Evolutionary conservation across 2,113 vertebrate species (phyloP).

Genomic region (Nothocercus nigrocapillus): DNA sequence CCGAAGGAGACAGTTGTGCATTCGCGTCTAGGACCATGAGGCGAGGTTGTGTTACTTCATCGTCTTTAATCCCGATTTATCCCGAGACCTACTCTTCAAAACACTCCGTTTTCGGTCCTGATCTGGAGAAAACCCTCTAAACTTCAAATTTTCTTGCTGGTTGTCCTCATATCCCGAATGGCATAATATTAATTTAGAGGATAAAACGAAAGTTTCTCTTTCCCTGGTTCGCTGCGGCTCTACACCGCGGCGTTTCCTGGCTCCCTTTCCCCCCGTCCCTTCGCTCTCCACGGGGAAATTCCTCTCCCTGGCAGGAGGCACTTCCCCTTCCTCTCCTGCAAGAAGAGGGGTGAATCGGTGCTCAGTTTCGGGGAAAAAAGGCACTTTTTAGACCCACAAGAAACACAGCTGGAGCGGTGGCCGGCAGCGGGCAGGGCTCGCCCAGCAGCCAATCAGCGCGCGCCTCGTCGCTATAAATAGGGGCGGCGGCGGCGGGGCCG

Average conservation of each 20-base stretch:
- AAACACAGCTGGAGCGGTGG: conserved; percentile 73
- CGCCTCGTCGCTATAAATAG: conserved; percentile 74
- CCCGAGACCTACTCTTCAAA: accelerated
- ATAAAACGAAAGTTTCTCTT: conserved; percentile 30
- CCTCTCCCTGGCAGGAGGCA: background rate
- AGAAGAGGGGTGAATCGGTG: background rate
- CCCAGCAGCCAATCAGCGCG: conserved; percentile 72
- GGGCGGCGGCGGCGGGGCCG: accelerated
- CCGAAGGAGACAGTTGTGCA: background rate
- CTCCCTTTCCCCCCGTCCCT: background rate
- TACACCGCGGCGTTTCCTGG: background rate
- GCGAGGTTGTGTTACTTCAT: conserved; percentile 57
- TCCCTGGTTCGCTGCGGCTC: background rate
- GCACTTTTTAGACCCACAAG: conserved; percentile 58
- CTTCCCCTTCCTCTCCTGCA: background rate
- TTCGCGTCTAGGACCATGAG: accelerated
- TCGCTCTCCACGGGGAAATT: background rate
- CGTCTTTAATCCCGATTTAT: background rate
- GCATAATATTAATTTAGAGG: background rate
- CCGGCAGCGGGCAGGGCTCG: background rate
- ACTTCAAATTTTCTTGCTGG: background rate
- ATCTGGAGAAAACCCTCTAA: background rate
- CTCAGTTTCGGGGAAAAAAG: conserved; percentile 32
- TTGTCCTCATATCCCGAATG: accelerated
- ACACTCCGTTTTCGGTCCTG: accelerated